phyloP scores from a whole-genome alignment of 2,113 vertebrate species.

The Amphilophus citrinellus region DNA sequence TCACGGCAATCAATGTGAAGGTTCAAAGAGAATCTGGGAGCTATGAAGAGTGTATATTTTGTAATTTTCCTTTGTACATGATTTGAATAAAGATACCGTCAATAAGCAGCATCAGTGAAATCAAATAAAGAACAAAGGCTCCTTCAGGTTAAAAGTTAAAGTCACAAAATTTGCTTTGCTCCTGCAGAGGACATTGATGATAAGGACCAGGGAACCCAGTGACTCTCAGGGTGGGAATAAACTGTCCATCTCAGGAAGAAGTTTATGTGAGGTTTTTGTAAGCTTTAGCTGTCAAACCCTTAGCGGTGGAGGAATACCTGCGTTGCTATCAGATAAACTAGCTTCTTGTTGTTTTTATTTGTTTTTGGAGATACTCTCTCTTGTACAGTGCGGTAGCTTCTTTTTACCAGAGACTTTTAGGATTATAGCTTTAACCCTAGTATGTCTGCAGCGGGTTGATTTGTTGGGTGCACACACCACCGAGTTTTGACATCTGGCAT shows the following conservation, averaged over 20 bases:
- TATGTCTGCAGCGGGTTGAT: neutral
- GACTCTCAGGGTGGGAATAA: neutral
- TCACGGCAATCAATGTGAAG: conserved; percentile 91
- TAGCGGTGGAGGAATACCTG: neutral
- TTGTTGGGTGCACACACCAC: conserved; percentile 6
- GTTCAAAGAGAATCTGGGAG: conserved; percentile 96
- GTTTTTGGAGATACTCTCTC: neutral
- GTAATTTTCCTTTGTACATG: conserved; percentile 90
- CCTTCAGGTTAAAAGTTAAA: conserved; percentile 21
- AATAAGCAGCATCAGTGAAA: conserved; percentile 30
- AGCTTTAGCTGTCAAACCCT: neutral
- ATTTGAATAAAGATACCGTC: conserved; percentile 85
- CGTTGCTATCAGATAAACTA: neutral
- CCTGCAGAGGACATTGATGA: neutral
- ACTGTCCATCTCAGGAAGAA: neutral
- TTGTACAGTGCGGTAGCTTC: neutral
- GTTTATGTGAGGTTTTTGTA: too few species aligned
- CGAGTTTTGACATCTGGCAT: conserved; percentile 1
- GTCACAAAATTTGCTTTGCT: neutral
- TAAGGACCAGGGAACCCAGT: neutral
- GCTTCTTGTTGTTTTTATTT: neutral
- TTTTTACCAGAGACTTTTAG: neutral
- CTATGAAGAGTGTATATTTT: conserved; percentile 89
- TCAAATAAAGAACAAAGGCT: conserved; percentile 43
- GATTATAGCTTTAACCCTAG: neutral